Conservation (phyloP, 2,113 vertebrate genomes). For the Peucedramus taeniatus region DNA sequence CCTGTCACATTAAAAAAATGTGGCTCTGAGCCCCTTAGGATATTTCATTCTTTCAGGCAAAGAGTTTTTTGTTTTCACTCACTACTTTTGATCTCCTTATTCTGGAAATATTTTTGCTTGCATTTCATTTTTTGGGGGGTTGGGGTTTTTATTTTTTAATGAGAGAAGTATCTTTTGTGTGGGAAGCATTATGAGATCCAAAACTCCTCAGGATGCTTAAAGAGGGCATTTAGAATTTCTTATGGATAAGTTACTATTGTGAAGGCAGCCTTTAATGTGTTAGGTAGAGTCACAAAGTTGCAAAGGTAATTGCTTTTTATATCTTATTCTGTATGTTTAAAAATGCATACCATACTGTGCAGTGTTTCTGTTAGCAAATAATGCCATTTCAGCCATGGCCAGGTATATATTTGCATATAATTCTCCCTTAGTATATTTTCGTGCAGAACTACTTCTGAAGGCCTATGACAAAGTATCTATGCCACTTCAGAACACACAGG, state of each 20-base stretch:
- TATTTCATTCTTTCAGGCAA: conserved; percentile 19
- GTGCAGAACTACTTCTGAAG: neutral
- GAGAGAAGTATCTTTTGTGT: neutral
- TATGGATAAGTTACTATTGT: neutral
- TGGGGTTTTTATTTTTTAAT: neutral
- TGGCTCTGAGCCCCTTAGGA: conserved; percentile 19
- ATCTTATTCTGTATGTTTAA: neutral
- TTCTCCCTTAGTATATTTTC: neutral
- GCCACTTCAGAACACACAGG: conserved; percentile 37
- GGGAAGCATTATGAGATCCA: neutral
- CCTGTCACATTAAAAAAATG: conserved; percentile 55
- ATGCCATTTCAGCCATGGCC: neutral
- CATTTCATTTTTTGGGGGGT: neutral
- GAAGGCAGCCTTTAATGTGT: neutral
- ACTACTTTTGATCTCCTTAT: conserved; percentile 37
- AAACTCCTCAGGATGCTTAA: neutral
- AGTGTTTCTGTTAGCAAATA: neutral
- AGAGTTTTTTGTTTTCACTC: conserved; percentile 11
- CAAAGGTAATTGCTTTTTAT: neutral
- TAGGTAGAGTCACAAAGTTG: neutral
- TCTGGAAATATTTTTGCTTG: neutral
- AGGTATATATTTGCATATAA: neutral
- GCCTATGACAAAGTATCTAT: conserved; percentile 24
- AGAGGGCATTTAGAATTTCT: neutral
- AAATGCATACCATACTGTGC: neutral